phyloP scores from a whole-genome alignment of 2,797 vertebrate genomes.

The Pempheris klunzingeri region DNA sequence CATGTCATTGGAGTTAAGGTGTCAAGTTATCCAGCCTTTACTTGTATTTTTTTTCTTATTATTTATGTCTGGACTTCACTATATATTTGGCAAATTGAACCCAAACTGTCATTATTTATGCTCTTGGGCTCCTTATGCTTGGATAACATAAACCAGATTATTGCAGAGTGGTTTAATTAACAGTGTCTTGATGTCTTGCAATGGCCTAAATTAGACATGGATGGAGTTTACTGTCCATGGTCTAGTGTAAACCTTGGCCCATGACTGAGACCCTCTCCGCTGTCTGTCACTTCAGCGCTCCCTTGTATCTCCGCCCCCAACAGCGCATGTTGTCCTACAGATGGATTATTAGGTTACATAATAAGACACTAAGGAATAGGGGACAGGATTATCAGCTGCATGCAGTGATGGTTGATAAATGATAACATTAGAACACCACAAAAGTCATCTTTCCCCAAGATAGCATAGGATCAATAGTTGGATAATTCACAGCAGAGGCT shows the following conservation, averaged over 20 bases:
- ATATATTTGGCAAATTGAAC: neutral
- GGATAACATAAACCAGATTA: neutral
- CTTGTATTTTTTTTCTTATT: neutral
- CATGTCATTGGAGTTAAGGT: neutral
- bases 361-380: slow-evolving; percentile 70
- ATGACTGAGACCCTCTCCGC: slow-evolving; percentile 28
- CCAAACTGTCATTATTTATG: neutral
- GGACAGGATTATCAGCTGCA: slow-evolving; percentile 72
- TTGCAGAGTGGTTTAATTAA: slow-evolving; percentile 7
- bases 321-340: slow-evolving; percentile 45
- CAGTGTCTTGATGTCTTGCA: too few relatives aligned
- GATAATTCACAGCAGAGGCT: neutral
- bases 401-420: slow-evolving; percentile 48
- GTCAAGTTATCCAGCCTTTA: neutral
- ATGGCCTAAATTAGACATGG: slow-evolving; percentile 5
- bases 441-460: slow-evolving; percentile 5
- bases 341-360: slow-evolving; percentile 84
- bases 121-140: neutral
- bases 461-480: neutral
- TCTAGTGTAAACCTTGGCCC: neutral
- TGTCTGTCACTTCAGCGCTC: slow-evolving; percentile 22
- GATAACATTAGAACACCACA: neutral
- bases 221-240: neutral
- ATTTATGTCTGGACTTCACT: neutral
- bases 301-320: slow-evolving; percentile 23